phyloP scores from a whole-genome alignment of 2,888 invertebrate genomes.

The Mythimna albipuncta region DNA sequence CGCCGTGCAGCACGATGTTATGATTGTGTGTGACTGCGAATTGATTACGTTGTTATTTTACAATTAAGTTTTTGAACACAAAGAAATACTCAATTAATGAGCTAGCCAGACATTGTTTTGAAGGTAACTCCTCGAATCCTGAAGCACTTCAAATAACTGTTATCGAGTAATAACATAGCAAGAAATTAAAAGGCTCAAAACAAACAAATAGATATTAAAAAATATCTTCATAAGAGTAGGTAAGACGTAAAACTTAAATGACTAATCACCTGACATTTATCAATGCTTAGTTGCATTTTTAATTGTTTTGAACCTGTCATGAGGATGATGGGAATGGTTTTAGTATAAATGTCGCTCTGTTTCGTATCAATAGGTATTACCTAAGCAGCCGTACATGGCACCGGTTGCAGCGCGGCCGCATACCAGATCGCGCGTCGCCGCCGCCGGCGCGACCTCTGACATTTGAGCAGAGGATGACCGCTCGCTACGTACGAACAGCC shows the following conservation, averaged over 20 bases:
- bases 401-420: conserved; percentile 68
- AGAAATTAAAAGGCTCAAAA: not conserved
- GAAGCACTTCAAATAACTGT: conserved; percentile 1
- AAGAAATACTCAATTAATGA: conserved; percentile 28
- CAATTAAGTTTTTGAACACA: conserved; percentile 39
- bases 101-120: conserved; percentile 14
- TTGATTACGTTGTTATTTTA: conserved; percentile 47
- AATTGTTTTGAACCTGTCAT: conserved; percentile 20
- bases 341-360: conserved; percentile 60
- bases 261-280: conserved; percentile 29
- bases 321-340: conserved; percentile 31
- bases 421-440: conserved; percentile 74
- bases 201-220: not conserved
- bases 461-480: conserved; percentile 84
- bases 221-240: not conserved
- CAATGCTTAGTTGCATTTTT: not conserved
- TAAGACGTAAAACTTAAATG: conserved; percentile 6
- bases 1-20: conserved; percentile 56
- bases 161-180: conserved; percentile 13
- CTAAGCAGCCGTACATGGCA: conserved; percentile 69
- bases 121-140: conserved; percentile 4
- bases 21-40: conserved; percentile 38
- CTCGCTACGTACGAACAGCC: conserved; percentile 78
- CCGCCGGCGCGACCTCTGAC: conserved; percentile 79
- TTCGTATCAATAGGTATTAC: conserved; percentile 67